Conservation (phyloP, 2,888 invertebrate genomes). For the Antitype chi region DNA sequence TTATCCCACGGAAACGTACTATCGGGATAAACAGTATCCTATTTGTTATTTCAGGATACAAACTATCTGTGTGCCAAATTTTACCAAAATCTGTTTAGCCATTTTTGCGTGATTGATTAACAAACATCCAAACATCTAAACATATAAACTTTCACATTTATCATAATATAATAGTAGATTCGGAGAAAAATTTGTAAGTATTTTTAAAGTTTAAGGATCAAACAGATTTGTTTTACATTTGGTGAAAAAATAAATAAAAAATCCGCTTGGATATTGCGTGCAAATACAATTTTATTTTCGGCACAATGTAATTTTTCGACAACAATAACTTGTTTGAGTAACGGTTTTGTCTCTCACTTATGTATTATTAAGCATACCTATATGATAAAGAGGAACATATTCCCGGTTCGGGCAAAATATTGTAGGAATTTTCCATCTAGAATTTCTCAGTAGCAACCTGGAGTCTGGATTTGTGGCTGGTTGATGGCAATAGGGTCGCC, state of each 20-base stretch:
- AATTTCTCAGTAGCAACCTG: neutral
- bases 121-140: too few relatives aligned
- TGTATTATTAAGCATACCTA: too few relatives aligned
- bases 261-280: neutral
- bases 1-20: too few relatives aligned
- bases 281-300: neutral
- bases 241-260: neutral
- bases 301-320: neutral
- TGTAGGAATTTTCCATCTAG: neutral
- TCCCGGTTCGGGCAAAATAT: neutral
- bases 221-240: slow-evolving; percentile 9
- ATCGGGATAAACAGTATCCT: too few relatives aligned
- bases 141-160: too few relatives aligned
- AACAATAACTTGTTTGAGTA: too few relatives aligned
- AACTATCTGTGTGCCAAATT: too few relatives aligned
- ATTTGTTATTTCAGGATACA: too few relatives aligned
- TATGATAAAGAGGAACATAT: neutral
- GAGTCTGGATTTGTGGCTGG: neutral
- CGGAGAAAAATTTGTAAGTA: too few relatives aligned
- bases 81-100: too few relatives aligned
- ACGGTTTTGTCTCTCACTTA: neutral
- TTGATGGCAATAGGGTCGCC: neutral
- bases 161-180: too few relatives aligned
- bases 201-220: neutral
- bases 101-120: too few relatives aligned